Evolutionary conservation across 1,140 invertebrate genomes (phyloP), one percentile per base, ranked within the genome.

Genomic region (Gonatopus flavifemur): DNA sequence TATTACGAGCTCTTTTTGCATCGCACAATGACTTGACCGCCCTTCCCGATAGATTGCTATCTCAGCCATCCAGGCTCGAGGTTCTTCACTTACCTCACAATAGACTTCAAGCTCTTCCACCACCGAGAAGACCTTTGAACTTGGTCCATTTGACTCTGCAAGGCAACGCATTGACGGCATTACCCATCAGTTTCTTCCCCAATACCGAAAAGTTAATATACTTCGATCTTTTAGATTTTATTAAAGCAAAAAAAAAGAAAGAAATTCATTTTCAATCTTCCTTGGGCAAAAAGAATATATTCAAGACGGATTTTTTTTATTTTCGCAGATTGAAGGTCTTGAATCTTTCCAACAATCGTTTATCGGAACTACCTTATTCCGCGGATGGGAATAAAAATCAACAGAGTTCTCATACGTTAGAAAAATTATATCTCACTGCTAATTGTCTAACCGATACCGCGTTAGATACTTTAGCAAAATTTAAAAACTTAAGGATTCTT

Each of bases 301-400:
- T 3, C 12, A 24, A 33, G n/a, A n/a, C n/a, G n/a, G n/a, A n/a
- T n/a, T 13, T 9, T 33, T 33, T 13, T 32, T 22, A 28, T 40
- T 57, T 32, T 59, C 55, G 32, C 47, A 86, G 86, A 53, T 67
- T 93, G 49, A 84, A 82, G 57, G 80, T 88, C 1, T 63, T 93
- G 38, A 92, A 92, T 73, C 78, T 90, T 4, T 86, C 88, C 1
- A 90, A 90, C 66, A 93, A 92, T 70, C 82, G 86, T 52, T 60
- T 91, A 10, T 83, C 82, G 44, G 82, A 86, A 42, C 70, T 90
- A 59, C 86, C 87, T 3, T 82, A 83, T 31, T 78, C 81, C 48
- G 76, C 84, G 32, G 77, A 84, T 62, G 62, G 70, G 19, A 64
- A 73, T 22, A 68, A 55, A 33, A 67, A 46, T 51, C 59, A 63